phyloP scores from a whole-genome alignment of 2,113 vertebrate species.

The Emydocephalus ijimae region DNA sequence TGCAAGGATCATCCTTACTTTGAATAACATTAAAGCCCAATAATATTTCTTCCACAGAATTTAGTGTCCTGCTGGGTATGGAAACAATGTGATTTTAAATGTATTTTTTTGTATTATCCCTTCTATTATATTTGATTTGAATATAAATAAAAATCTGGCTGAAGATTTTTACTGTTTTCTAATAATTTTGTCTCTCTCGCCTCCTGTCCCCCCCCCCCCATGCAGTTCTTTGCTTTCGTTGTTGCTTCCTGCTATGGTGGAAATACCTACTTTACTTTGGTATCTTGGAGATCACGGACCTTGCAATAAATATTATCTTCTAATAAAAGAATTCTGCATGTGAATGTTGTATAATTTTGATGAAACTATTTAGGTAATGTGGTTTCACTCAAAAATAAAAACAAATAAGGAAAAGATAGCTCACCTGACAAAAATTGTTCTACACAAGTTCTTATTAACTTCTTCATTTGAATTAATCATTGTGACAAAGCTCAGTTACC shows the following conservation, averaged over 20 bases:
- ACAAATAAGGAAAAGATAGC: background rate
- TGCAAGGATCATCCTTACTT: too few species aligned
- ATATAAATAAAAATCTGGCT: too few species aligned
- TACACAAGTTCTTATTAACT: background rate
- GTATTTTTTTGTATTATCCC: too few species aligned
- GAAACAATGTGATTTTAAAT: too few species aligned
- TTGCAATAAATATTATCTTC: constrained; percentile 62
- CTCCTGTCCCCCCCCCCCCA: too few species aligned
- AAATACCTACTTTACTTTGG: constrained; percentile 83
- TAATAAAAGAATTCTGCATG: constrained; percentile 18
- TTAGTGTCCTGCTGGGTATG: too few species aligned
- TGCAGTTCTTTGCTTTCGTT: constrained; percentile 77
- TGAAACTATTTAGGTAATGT: background rate
- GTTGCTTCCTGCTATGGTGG: constrained; percentile 85
- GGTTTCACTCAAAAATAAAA: background rate
- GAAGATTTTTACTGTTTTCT: too few species aligned
- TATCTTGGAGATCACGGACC: constrained; percentile 77
- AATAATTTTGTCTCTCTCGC: too few species aligned
- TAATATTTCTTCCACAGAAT: too few species aligned
- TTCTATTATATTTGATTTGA: too few species aligned
- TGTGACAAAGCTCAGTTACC: background rate
- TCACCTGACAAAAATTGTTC: background rate
- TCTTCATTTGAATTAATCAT: background rate
- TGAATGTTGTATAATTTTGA: constrained; percentile 50
- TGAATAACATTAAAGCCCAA: too few species aligned